Base-by-base conservation (phyloP, 2,797 vertebrate genomes). In the Oryzias sinensis region DNA sequence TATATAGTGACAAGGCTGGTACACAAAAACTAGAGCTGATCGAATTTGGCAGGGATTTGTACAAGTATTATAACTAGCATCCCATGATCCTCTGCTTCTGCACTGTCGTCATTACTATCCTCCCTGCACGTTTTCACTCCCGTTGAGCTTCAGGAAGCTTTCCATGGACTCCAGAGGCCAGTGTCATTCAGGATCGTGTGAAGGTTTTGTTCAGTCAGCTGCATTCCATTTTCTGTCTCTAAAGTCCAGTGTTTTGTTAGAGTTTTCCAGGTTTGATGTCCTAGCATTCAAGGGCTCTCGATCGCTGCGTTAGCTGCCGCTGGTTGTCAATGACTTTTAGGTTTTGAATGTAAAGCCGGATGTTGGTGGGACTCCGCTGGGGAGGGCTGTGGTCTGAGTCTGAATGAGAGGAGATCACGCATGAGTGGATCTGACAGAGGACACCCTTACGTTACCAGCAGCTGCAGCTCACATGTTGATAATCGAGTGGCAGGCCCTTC, bases 291-390 rank as follows among this genome's bases (percentile, higher is more conserved):
- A 95, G 73, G 27, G 88, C 89, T 20, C 92, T 92, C 0, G 96
- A 98, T 2, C 98, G 93, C 81, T 94, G 88, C 3, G 94, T 94
- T 46, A 98, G 91, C 66, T 88, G 94, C 78, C 92, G 93, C 89
- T 97, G 96, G 85, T 93, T 94, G 92, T 98, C 94, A n/a, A 97
- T 96, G 82, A 96, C 95, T 57, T 88, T 92, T 68, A 97, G 89
- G 87, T 94, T 94, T 85, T 95, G 94, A 68, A 97, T 84, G 68
- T 95, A 95, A 0, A 92, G 93, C 52, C 93, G 90, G 79, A 93
- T 88, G 62, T 88, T 93, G 77, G 87, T 81, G 13, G 92, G 87
- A 73, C 66, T 95, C 62, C 93, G 82, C 68, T 91, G 83, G 4
- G 90, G 93, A 66, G 95, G 64, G 4, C 90, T 91, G 62, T 93